Base-by-base conservation (phyloP, 1,140 invertebrate genomes). In the Luehdorfia chinensis region DNA sequence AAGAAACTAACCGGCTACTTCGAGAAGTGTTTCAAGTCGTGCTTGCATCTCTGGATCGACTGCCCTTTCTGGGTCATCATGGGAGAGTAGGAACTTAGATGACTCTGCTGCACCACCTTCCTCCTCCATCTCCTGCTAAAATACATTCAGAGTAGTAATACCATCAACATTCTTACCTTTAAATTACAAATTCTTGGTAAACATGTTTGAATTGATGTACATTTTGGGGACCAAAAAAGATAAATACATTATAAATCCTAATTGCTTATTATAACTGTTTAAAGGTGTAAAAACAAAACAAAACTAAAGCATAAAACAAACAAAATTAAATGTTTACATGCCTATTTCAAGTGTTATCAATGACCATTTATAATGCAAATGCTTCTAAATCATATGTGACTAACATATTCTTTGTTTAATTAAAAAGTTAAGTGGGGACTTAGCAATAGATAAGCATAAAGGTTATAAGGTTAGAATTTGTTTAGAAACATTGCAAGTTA, bases 31-130 rank as follows among this genome's bases (percentile, higher is more conserved):
- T 86, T 97, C 95, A 39, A 97, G 89, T 44, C 94, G 89, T 7
- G 95, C 94, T 83, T 96, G 95, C 55, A 95, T 96, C 73, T 96
- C 94, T 30, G 94, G 94, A 85, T 97, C 95, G 50, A 97, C 94
- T n/a, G 92, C 90, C 63, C 92, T 88, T 68, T 94, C 93, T 7
- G 90, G 87, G 71, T 93, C 92, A 71, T 94, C 93, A 15, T 93
- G 88, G 60, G 91, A 88, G 47, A 96, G 87, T 50, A 96, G 87
- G 88, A 95, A 96, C 77, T 94, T 94, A 16, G 93, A 91, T 59
- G 93, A 89, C 66, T 93, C 93, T 66, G 92, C 75, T 59, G 90
- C 91, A 64, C 92, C 92, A 89, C 91, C 72, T 91, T 90, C 88
- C 90, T 93, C 81, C 89, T 92, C 88, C 94, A 87, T 76, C 87